Evolutionary conservation across 2,797 vertebrate genomes (phyloP), one percentile per base, ranked within the genome.

Genomic region (Monodelphis domestica): DNA sequence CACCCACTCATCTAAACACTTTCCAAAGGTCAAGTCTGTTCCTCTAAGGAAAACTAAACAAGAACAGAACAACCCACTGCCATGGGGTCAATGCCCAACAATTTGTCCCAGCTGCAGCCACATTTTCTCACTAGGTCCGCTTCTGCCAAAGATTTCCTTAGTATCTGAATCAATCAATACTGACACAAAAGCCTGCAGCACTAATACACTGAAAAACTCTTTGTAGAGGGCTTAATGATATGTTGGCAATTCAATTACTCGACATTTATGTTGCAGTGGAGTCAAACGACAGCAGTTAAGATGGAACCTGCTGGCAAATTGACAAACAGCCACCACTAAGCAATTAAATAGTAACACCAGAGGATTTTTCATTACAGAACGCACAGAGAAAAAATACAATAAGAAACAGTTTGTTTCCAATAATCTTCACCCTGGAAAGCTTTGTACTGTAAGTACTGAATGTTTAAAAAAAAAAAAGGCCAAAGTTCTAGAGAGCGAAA

Each of bases 291-390:
- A 97, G 98, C 97, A 97, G 97, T 98, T 98, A 98, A 98, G 97
- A 96, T 96, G 96, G 95, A 98, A 97, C 95, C 97, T 97, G 97
- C 97, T 98, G 98, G 98, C 97, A 98, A 98, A 97, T n/a, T 98
- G 98, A 98, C 98, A 98, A 98, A 97, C 92, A 98, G 97, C 98
- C 95, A 93, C 96, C 96, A 95, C 91, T 89, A 97, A 95, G 97
- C 98, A 98, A 98, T 98, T 98, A 98, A 98, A 96, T 92, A 95
- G 96, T 94, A 98, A 95, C 1, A 53, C 95, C 89, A 90, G 90
- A 96, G 93, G 95, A 97, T 97, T 96, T 96, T 97, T 98, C 94
- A 94, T 96, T 97, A 96, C 7, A 87, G 93, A 95, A 94, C 91
- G 96, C 45, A 52, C 90, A 92, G 87, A 96, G 95, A 95, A 93